Percentiles rank a stretch among this genome's conserved stretches.
phyloP scores from a whole-genome alignment of 2,797 vertebrate species.

The Chaetophractus vellerosus region DNA sequence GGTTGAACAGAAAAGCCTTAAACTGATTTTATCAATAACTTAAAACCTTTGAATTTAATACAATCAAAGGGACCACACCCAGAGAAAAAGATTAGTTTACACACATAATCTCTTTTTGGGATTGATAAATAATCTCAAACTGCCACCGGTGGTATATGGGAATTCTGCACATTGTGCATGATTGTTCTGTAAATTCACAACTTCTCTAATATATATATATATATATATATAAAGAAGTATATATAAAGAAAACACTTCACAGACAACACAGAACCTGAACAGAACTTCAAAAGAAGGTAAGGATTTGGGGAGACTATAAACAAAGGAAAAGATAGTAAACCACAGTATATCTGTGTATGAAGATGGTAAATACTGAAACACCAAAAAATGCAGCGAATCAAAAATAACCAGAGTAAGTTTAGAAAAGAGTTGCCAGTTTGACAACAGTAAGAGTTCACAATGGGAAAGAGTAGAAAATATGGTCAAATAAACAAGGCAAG shows the following conservation, averaged over 20 bases:
- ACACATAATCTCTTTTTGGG: no score
- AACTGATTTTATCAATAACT: no score
- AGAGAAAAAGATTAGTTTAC: no score
- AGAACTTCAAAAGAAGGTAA: neutral
- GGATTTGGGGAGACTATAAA: neutral
- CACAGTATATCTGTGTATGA: neutral
- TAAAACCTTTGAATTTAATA: no score
- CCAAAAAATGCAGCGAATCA: conserved; percentile 9
- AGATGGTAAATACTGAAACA: neutral
- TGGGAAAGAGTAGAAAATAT: neutral
- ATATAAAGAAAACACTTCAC: neutral
- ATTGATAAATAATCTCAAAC: no score
- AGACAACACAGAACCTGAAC: neutral
- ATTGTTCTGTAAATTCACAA: no score
- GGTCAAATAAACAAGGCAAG: conserved; percentile 24
- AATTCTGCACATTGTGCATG: no score
- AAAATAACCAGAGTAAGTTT: neutral
- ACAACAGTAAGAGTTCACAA: conserved; percentile 4
- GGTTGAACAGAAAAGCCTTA: no score
- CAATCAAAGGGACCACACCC: no score
- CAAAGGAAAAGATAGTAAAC: neutral
- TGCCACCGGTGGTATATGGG: no score
- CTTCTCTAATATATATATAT: no score
- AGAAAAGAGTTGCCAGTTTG: neutral
- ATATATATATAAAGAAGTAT: no score